Evolutionary conservation across 1,140 invertebrate genomes (phyloP), one percentile per base, ranked within the genome.

Genomic region (Trinorchestia longiramus): DNA sequence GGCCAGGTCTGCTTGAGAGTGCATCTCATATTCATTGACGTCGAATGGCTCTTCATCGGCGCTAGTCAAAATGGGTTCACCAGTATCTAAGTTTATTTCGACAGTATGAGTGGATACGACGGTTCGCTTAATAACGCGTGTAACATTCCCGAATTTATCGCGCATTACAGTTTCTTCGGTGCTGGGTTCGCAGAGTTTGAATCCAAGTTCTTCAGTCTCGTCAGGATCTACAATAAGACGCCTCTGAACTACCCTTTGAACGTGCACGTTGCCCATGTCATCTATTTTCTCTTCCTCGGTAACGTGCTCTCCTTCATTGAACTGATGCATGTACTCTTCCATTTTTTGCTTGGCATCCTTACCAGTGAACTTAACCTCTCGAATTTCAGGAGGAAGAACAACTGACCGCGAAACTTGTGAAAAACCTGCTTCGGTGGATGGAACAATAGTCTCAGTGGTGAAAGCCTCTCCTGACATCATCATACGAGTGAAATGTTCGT

Each of bases 301-400:
- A 23, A 97, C 97, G 95, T 98, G 97, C 97, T 98, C 97, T 40
- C 97, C 98, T 92, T 97, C 97, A 95, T 97, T 97, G 97, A 98
- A 98, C 47, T 97, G 97, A 87, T 97, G 97, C 53, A 98, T 97
- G 95, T 97, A 98, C 77, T 97, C 97, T 96, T 97, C 97, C 96
- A 98, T 96, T 96, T 97, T 97, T 95, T 97, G 96, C 96, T 98
- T 97, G 43, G 97, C 97, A 96, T 98, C 97, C 41, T 97, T 97
- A 36, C 98, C 98, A 96, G 97, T 97, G 96, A 98, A 98, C n/a
- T 97, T 98, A 41, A 98, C 97, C 96, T 97, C 97, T 87, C 97
- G 97, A 19, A 98, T 97, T 97, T 98, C 97, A 6, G 97, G 97
- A 11, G 97, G 97, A 95, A 98, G 96, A 97, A 97, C 97, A 43